Percentiles rank a stretch among this genome's conserved stretches.
Conservation (phyloP, 1,140 invertebrate genomes). For the Chrysopa pallens region DNA sequence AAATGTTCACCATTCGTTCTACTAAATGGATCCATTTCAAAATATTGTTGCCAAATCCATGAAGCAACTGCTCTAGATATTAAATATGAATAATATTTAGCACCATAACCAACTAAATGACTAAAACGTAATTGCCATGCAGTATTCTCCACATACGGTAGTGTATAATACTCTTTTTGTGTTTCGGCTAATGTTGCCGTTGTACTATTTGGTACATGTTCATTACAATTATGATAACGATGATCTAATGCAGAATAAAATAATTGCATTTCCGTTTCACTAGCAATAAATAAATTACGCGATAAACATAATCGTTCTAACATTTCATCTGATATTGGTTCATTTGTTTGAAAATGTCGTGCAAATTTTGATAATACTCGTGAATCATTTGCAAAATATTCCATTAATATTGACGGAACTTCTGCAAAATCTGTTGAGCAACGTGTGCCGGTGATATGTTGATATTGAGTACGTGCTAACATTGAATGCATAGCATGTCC, state of each 20-base stretch:
- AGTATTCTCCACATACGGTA: constrained; percentile 76
- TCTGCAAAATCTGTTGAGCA: constrained; percentile 97
- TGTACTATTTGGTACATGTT: constrained; percentile 31
- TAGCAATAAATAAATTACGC: constrained; percentile 72
- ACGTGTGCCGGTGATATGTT: constrained; percentile 93
- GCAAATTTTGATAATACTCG: constrained; percentile 74
- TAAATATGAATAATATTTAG: constrained; percentile 95
- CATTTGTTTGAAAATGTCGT: constrained; percentile 76
- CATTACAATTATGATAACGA: constrained; percentile 56
- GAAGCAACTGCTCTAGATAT: constrained; percentile 86
- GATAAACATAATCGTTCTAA: constrained; percentile 60
- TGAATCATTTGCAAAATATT: constrained; percentile 88
- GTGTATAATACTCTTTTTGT: constrained; percentile 66
- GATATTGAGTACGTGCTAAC: constrained; percentile 85
- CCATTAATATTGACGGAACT: constrained; percentile 95
- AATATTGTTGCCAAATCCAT: constrained; percentile 83
- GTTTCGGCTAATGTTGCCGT: constrained; percentile 66
- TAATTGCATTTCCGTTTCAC: constrained; percentile 78
- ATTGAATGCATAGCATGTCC: constrained; percentile 99
- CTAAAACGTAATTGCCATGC: constrained; percentile 94
- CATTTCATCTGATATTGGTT: constrained; percentile 62
- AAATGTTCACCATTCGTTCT: constrained; percentile 58
- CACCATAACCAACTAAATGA: constrained; percentile 93
- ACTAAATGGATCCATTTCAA: constrained; percentile 66
- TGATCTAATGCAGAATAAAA: constrained; percentile 85